Base-by-base conservation (phyloP, 2,888 invertebrate species). In the Siphlonurus alternatus region DNA sequence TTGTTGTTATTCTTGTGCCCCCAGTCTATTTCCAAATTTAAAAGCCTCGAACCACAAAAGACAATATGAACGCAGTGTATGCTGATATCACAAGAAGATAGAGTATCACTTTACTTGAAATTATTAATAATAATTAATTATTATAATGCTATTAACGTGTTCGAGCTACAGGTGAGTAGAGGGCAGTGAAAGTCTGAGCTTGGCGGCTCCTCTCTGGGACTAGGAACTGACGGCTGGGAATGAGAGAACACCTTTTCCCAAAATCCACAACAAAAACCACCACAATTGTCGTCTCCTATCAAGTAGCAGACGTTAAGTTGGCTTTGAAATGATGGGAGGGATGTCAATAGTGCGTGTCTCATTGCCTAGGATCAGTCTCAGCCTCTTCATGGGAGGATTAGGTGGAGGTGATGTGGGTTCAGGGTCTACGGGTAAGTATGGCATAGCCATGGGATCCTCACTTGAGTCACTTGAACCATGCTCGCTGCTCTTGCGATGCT, bases 331-430 rank as follows among this genome's bases (percentile, higher is more conserved):
- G 25, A 63, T 67, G 20, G 68, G 67, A 76, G 92, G 90, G 79
- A 93, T 83, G 80, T 92, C 88, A 74, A 92, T 92, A 73, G 89
- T 91, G 73, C 86, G 88, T 73, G 89, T 88, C 76, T 93, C 93
- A 75, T 91, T 90, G 70, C 93, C 92, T 72, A 93, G 88, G 72
- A 90, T 91, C 72, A 93, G 80, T 73, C 89, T 83, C 74, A 93
- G 80, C 72, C 93, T 83, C 77, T 93, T 93, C 83, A 88, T 87
- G 62, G 87, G 85, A 68, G 86, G 87, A 18, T 59, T 38, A 22
- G 60, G 25, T 25, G 54, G 62, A 20, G 64, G 23, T 20, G 23
- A 18, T 63, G 18, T 3, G 18, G 62, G 54, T 38, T 38, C 38
- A 10, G 5, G 7, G 38, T 38, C 7, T 10, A 15, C 5, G 38